Evolutionary conservation across 2,113 vertebrate genomes (phyloP), one percentile per base, ranked within the genome.

Genomic region (Corapipo altera): DNA sequence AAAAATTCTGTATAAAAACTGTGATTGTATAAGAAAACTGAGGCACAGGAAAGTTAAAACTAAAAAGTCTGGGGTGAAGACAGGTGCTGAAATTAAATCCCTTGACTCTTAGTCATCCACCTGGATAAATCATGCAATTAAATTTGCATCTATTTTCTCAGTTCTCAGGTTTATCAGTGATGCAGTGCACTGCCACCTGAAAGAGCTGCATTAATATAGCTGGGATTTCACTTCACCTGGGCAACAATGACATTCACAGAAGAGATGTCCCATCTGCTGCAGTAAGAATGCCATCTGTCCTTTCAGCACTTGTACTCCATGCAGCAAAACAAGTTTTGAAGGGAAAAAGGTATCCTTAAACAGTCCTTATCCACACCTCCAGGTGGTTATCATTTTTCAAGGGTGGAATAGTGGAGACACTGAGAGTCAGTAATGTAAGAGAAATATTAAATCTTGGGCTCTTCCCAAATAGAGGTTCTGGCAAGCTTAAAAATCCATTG

Each of bases 231-330:
- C 70, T 92, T 97, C 85, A 96, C 88, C 92, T 95, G 89, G 85
- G 84, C 80, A 96, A 93, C 92, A 86, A 59, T 83, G 88, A 94
- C 92, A 93, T 97, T 92, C 92, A 96, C 86, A 94, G 93, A 82
- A 94, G 93, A 97, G 75, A 61, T 87, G 80, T 58, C 96, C 90
- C 94, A 95, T 95, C 92, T 97, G 96, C 72, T 96, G 88, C 91
- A 95, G 48, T 59, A 87, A 89, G 85, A 85, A 91, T 85, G 88
- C 93, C 93, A 96, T 93, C 94, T 96, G 96, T 85, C 77, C 88
- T 89, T 80, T 62, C 35, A 54, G 64, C 46, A 43, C 49, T 88
- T 71, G 32, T 62, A 62, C 58, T 69, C 51, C 62, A 74, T 22
- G 73, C 44, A 94, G 54, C 55, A 93, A 91, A 91, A 92, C 61